Base-by-base conservation (phyloP, 2,113 vertebrate genomes). In the Trogon melanurus region DNA sequence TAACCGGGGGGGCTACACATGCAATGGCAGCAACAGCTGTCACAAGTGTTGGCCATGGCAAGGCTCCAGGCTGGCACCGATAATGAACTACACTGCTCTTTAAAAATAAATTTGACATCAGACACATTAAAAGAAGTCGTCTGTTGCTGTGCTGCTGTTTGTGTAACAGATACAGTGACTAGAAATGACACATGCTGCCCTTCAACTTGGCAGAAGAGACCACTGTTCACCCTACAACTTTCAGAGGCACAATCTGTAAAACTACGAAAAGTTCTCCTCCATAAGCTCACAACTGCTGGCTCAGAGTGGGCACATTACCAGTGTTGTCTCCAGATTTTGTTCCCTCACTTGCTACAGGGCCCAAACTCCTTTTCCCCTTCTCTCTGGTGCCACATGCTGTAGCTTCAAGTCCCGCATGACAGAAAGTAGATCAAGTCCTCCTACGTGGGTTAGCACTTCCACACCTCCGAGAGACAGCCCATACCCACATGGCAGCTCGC, bases 101-200 rank as follows among this genome's bases (percentile, higher is more conserved):
- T 95, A 96, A 95, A 97, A 95, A 95, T 96, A 96, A 71, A 81
- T 72, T 80, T 92, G 85, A 95, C 95, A 92, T 92, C 95, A 92
- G 89, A 78, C 60, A 38, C 53, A 41, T 84, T 75, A 45, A 91
- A 41, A 96, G 80, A 44, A 81, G 86, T 27, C 69, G 41, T 54
- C 93, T 92, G 72, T 91, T 89, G 93, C 76, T 53, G 44, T 23
- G 91, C 85, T 74, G 75, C 25, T 16, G 1, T 60, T 81, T 71
- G 72, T 94, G 83, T 71, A 86, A 93, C 73, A 67, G 91, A 91
- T 85, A 94, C 88, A 91, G 95, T 74, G 93, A 61, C 69, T 30
- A 60, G 79, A 91, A 70, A 66, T 57, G 32, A 71, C 50, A 71
- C 26, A 74, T 5, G 51, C 84, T 83, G 85, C 20, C 92, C 75